Percentiles rank a stretch among this genome's conserved stretches.
These are phyloP conservation scores for Vandiemenella viatica DNA, from an alignment of 2,888 invertebrate genomes.

Conservation along the genomic window DNA sequence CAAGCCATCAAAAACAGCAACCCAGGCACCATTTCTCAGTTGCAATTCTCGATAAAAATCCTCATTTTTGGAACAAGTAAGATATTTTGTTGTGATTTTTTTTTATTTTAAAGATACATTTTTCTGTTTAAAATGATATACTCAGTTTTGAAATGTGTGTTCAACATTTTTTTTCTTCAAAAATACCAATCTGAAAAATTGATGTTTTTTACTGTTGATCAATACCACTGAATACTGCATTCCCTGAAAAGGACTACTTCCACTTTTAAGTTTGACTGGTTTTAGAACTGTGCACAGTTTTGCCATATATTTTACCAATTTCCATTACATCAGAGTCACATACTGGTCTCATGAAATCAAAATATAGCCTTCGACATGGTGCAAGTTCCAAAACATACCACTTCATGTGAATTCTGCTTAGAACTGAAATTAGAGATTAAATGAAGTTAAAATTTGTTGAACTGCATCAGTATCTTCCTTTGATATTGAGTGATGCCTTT, in stretches of 20 bases:
- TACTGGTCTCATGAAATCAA: background rate
- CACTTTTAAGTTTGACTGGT: background rate
- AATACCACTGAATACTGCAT: background rate
- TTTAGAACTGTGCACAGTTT: background rate
- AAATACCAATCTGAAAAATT: background rate
- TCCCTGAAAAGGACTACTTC: background rate
- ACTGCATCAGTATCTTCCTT: background rate
- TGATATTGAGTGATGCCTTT: background rate
- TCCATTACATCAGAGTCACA: background rate
- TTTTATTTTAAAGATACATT: background rate
- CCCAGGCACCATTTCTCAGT: background rate
- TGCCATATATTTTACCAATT: background rate
- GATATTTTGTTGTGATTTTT: background rate
- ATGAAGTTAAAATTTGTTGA: background rate
- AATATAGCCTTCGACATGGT: background rate
- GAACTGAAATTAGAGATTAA: background rate
- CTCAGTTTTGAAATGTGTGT: background rate
- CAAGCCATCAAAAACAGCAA: background rate
- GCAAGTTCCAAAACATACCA: no score
- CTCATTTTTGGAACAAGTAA: no score
- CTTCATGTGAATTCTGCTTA: no score
- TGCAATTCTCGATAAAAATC: no score
- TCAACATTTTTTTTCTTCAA: background rate
- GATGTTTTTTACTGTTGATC: background rate
- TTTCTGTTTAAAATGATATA: background rate